Evolutionary conservation across 92 coral and sea anemone genomes (phyloP).

Genomic region (Epizoanthus rinbou): DNA sequence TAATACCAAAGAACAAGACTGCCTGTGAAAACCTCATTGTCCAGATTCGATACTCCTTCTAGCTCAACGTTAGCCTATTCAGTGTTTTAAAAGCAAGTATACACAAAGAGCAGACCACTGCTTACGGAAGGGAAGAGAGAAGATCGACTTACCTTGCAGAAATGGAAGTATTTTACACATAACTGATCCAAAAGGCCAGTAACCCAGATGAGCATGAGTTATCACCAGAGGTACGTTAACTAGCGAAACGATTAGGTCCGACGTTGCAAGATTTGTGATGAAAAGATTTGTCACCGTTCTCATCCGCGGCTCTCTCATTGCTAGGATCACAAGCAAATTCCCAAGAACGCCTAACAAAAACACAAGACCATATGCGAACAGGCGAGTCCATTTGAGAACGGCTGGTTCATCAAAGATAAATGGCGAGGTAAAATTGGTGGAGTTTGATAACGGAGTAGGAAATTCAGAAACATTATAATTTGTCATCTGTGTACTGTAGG

Average conservation of each 20-base stretch:
- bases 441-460: not conserved
- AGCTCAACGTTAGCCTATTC: too few species aligned
- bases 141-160: slow-evolving; percentile 60
- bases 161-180: slow-evolving; percentile 80
- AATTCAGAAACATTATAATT: not conserved
- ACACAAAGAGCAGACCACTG: not conserved
- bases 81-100: too few species aligned
- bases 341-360: slow-evolving; percentile 69
- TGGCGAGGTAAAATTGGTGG: slow-evolving; percentile 6
- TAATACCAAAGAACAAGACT: too few species aligned
- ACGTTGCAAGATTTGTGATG: slow-evolving; percentile 72
- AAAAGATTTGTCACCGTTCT: slow-evolving; percentile 71
- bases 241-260: slow-evolving; percentile 70
- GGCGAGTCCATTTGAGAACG: slow-evolving; percentile 42
- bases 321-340: slow-evolving; percentile 69
- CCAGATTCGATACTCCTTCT: too few species aligned
- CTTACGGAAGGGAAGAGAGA: not conserved
- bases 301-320: slow-evolving; percentile 73
- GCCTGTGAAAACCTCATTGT: too few species aligned
- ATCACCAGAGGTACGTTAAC: slow-evolving; percentile 78
- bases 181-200: slow-evolving; percentile 83
- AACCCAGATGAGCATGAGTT: slow-evolving; percentile 66
- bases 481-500: not conserved
- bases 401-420: slow-evolving; percentile 12
- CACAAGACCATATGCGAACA: slow-evolving; percentile 56